Evolutionary conservation across 92 coral and sea anemone genomes (phyloP), one percentile per base, ranked within the genome.

Genomic region (Diadumene lineata): DNA sequence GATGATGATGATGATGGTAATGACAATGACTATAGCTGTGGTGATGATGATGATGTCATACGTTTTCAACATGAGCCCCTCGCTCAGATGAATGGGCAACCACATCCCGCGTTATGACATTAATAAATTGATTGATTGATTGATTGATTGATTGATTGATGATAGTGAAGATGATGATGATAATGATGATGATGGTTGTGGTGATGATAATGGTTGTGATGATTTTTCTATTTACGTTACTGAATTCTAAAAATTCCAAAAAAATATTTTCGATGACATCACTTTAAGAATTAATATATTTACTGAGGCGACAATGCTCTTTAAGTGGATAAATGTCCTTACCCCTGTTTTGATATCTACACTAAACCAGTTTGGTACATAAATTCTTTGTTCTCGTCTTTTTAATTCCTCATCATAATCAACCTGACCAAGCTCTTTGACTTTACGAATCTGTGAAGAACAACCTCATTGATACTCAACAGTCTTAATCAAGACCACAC

Each of bases 321-420:
- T 38, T 38, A 38, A 38, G 7, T 38, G 13, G 48, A 13, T 38
- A 13, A 4, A 38, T 58, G 4, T 11, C 46, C 98, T 85, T 63
- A 93, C 98, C 69, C 98, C 98, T 55, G 96, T 94, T 66, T 94
- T 94, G 55, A 94, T 88, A 70, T 94, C 98, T 51, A 91, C 92
- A 44, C 94, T 88, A 75, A 94, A 94, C 98, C 98, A 94, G 69
- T 94, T 92, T 22, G 98, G 98, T 43, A 94, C 97, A 75, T 66
- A 91, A 66, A 94, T 77, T 70, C 73, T 82, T 61, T 81, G 85
- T 30, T 76, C 78, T 81, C 98, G 81, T 56, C 84, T 88, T 84
- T 94, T 92, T 44, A 94, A 85, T 64, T 92, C 98, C 77, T 83
- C 93, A 8, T 94, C 98, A 68, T 79, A 94, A 82, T 94, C 92